These are phyloP conservation scores for Phlogophora meticulosa DNA, from an alignment of 2,888 invertebrate genomes.

Conservation along the genomic window DNA sequence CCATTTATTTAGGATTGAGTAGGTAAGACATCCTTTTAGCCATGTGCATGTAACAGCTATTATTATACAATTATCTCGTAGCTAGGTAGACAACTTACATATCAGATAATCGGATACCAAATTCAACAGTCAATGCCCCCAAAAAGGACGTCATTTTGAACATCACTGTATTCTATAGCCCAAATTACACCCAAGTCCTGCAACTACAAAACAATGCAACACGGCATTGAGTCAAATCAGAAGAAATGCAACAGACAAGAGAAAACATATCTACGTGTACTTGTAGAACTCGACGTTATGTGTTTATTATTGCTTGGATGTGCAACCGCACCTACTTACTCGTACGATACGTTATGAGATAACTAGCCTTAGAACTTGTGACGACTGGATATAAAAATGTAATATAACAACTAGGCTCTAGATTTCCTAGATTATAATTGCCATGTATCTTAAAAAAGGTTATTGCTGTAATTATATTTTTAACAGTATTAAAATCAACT, in stretches of 20 bases:
- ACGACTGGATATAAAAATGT: constrained; percentile 8
- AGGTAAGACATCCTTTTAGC: constrained; percentile 10
- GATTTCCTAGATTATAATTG: background rate
- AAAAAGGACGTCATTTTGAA: constrained; percentile 3
- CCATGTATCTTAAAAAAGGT: background rate
- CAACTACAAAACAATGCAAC: constrained; percentile 55
- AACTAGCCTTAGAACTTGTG: constrained; percentile 42
- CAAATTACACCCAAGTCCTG: constrained; percentile 4
- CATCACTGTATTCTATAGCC: background rate
- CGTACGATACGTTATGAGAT: constrained; percentile 7
- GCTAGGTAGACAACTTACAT: background rate
- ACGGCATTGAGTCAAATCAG: constrained; percentile 42
- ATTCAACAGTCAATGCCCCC: background rate
- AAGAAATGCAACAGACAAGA: constrained; percentile 41
- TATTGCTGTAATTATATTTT: background rate
- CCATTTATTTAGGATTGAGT: too few species aligned
- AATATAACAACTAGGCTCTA: background rate
- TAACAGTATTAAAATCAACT: background rate
- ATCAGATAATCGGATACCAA: background rate
- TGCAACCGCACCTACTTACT: constrained; percentile 39
- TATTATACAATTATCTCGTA: too few species aligned
- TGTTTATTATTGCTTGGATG: constrained; percentile 41
- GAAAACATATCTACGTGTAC: constrained; percentile 40
- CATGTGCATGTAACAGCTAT: background rate
- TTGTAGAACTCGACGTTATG: constrained; percentile 22